Base-by-base conservation (phyloP, 2,797 vertebrate genomes). In the Crocodylus rhombifer region DNA sequence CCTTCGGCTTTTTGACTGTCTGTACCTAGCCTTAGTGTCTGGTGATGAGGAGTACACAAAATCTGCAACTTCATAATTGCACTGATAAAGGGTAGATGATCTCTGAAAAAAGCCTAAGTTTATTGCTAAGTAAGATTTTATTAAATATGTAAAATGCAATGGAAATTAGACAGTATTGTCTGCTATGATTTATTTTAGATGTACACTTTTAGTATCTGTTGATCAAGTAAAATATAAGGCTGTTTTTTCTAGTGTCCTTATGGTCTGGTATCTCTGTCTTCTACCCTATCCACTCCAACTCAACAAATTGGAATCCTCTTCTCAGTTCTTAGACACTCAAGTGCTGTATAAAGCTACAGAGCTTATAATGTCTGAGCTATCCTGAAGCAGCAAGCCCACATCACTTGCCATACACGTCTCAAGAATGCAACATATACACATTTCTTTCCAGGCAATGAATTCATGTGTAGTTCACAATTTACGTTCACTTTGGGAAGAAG, bases 401-500 rank as follows among this genome's bases (percentile, higher is more conserved):
- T 69, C 58, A 42, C 30, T 71, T 55, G 36, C 80, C 33, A n/a
- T 86, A 65, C 86, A 86, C 92, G 86, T 89, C 77, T 90, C 23
- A 64, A 78, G 28, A 14, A 61, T 79, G 26, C 79, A 73, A 89
- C 26, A 60, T 75, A 81, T 17, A 5, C n/a, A 87, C 81, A 93
- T 88, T 65, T 69, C 20, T 76, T 36, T 80, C 78, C 84, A 86
- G 93, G 81, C 56, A 86, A 6, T 81, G 65, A 84, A 69, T 88
- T 96, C 87, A 91, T 6, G 16, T 73, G 69, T 84, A 75, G 79
- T 89, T 95, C 87, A 91, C 62, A 73, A 91, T 89, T 90, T 91
- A 58, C 55, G 4, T 61, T 23, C 87, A 25, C 56, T 89, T 11
- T 75, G 77, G 86, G 75, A 86, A 93, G 20, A 14, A 2, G 36